Percentiles rank a stretch among this genome's conserved stretches.
Conservation (phyloP, 1,140 invertebrate species). For the Drosophila subpulchrella region DNA sequence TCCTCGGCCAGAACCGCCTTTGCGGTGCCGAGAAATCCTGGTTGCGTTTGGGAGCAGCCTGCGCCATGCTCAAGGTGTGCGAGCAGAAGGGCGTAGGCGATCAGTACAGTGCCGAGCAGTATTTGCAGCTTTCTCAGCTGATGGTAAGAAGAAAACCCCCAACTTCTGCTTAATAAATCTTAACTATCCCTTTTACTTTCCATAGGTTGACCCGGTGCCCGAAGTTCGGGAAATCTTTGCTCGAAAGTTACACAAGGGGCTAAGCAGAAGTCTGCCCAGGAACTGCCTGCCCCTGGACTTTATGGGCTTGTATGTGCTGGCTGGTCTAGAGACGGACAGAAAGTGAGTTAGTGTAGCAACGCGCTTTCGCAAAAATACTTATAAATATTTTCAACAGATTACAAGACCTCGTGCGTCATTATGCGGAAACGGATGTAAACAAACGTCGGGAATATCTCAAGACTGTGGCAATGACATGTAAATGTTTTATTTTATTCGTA, state of each 20-base stretch:
- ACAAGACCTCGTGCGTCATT: constrained; percentile 70
- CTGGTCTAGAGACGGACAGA: constrained; percentile 93
- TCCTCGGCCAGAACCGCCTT: constrained; percentile 89
- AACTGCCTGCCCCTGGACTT: constrained; percentile 97
- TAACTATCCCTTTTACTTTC: constrained; percentile 68
- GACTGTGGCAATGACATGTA: constrained; percentile 87
- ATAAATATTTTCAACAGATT: constrained; percentile 46
- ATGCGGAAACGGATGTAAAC: constrained; percentile 90
- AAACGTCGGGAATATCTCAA: constrained; percentile 96
- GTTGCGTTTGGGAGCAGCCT: constrained; percentile 94
- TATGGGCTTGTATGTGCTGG: constrained; percentile 97
- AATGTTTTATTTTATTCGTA: background rate
- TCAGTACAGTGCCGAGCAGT: constrained; percentile 97
- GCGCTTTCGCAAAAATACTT: too few species aligned
- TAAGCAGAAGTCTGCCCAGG: constrained; percentile 91
- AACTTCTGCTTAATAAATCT: background rate
- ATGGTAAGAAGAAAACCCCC: constrained; percentile 87
- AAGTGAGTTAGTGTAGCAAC: constrained; percentile 55
- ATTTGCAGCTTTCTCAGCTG: constrained; percentile 95
- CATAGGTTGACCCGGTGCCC: constrained; percentile 90
- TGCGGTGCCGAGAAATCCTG: constrained; percentile 95
- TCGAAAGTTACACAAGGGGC: constrained; percentile 95
- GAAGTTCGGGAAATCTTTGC: constrained; percentile 96
- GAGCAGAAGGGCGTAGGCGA: constrained; percentile 98
- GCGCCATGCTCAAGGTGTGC: constrained; percentile 97